phyloP scores from a whole-genome alignment of 2,113 vertebrate genomes.

The Crotalus tigris region DNA sequence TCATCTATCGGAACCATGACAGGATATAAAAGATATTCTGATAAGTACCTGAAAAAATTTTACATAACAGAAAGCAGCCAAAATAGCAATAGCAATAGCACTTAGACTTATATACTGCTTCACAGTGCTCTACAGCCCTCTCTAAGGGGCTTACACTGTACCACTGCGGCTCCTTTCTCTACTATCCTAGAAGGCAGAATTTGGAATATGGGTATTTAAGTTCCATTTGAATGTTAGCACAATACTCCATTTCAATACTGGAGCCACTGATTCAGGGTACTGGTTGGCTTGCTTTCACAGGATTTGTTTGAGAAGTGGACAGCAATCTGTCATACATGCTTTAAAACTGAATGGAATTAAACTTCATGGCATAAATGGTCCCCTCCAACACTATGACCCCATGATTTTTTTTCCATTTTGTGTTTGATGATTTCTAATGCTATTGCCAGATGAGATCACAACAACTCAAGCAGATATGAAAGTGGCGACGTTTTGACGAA shows the following conservation, averaged over 20 bases:
- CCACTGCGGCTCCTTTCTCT: background rate
- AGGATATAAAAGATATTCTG: background rate
- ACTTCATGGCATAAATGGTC: background rate
- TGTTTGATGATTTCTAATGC: slow-evolving; percentile 54
- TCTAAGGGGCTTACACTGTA: no score
- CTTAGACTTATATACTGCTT: no score
- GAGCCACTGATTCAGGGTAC: background rate
- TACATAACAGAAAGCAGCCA: background rate
- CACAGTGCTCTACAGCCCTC: no score
- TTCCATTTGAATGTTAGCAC: background rate
- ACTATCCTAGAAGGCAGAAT: background rate
- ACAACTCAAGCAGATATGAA: background rate
- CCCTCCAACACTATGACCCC: background rate
- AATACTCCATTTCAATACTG: background rate
- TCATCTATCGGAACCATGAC: background rate
- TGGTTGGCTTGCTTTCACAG: background rate
- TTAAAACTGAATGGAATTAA: background rate
- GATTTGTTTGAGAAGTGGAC: background rate
- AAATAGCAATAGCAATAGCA: background rate
- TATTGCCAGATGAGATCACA: slow-evolving; percentile 3
- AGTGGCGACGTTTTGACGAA: background rate
- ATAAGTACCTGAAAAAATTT: background rate
- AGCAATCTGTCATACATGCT: background rate
- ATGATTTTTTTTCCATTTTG: slow-evolving; percentile 30
- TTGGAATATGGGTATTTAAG: background rate